phyloP scores from a whole-genome alignment of 1,140 invertebrate species.

The Eulimnadia texana region DNA sequence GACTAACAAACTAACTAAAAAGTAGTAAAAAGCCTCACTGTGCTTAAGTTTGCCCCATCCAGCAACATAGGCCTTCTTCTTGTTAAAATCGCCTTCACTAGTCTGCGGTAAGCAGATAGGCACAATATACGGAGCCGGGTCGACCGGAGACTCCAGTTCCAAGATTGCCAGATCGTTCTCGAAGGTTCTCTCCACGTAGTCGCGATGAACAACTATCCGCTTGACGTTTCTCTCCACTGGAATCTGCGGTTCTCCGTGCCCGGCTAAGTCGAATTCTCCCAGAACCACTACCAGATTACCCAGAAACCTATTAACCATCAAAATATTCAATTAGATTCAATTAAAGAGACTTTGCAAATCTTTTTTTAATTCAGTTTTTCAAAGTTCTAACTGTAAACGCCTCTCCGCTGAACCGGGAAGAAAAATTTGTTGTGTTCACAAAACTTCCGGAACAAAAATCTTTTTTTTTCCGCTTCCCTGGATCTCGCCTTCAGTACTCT shows the following conservation, averaged over 20 bases:
- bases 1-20: too few species aligned
- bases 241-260: conserved; percentile 56
- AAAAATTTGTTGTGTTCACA: too few species aligned
- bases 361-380: too few species aligned
- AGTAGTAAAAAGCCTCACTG: too few species aligned
- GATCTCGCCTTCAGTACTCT: too few species aligned
- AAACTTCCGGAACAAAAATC: too few species aligned
- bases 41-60: conserved; percentile 53
- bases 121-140: conserved; percentile 73
- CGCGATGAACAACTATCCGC: conserved; percentile 70
- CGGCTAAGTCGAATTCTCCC: conserved; percentile 76
- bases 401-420: too few species aligned
- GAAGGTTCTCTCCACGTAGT: conserved; percentile 77
- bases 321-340: too few species aligned
- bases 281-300: conserved; percentile 78
- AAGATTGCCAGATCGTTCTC: conserved; percentile 77
- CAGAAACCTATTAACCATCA: conserved; percentile 67
- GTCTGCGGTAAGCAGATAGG: conserved; percentile 71
- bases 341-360: too few species aligned
- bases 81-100: conserved; percentile 63
- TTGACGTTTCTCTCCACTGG: conserved; percentile 67
- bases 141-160: conserved; percentile 63
- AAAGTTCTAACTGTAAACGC: too few species aligned
- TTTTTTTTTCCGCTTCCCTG: too few species aligned
- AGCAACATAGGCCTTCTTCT: conserved; percentile 65